phyloP scores from a whole-genome alignment of 2,113 vertebrate genomes.

The Rhinoderma darwinii region DNA sequence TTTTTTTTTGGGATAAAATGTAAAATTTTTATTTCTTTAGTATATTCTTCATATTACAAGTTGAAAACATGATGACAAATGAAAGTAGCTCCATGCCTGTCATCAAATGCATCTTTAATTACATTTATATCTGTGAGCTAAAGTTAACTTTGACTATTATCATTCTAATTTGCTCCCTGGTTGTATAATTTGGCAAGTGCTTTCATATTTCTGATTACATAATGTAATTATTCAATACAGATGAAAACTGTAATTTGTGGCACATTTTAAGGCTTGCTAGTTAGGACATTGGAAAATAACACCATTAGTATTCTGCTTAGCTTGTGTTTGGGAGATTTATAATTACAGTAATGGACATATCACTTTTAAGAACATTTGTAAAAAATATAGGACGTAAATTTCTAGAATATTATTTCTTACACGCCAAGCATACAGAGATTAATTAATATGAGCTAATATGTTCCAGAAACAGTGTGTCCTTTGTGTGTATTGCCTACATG shows the following conservation, averaged over 20 bases:
- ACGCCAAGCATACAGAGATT: no score
- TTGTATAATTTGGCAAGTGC: slow-evolving; percentile 23
- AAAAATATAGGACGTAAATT: no score
- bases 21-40: no score
- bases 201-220: slow-evolving; percentile 34
- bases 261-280: slow-evolving; percentile 1
- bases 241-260: slow-evolving; percentile 20
- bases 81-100: not conserved
- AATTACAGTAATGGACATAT: no score
- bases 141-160: slow-evolving; percentile 24
- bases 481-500: no score
- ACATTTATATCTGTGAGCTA: slow-evolving; percentile 29
- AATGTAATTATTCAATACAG: slow-evolving; percentile 24
- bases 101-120: slow-evolving; percentile 46
- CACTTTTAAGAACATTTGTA: no score
- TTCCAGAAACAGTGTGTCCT: no score
- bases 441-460: no score
- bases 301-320: not conserved
- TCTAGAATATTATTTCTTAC: no score
- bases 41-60: not conserved
- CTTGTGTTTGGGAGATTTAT: no score
- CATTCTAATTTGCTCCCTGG: slow-evolving; percentile 39
- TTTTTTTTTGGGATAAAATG: no score
- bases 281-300: slow-evolving; percentile 14
- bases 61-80: not conserved